Evolutionary conservation across 2,888 invertebrate genomes (phyloP).

Genomic region (Charanyca ferruginea): DNA sequence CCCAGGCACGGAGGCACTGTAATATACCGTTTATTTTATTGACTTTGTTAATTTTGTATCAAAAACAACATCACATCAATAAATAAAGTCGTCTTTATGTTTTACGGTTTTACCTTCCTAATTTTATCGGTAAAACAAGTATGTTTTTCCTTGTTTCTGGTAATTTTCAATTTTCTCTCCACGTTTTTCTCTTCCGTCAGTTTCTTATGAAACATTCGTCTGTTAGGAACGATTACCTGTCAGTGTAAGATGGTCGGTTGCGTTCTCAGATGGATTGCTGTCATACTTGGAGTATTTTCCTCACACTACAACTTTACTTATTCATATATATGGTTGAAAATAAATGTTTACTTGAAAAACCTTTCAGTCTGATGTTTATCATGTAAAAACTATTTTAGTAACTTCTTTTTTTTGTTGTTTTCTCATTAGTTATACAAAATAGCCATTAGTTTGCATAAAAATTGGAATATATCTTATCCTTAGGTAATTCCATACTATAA

Average conservation of each 20-base stretch:
- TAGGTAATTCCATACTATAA: too few relatives aligned
- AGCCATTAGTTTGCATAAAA: too few relatives aligned
- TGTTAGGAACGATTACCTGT: slow-evolving; percentile 65
- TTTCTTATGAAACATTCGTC: slow-evolving; percentile 18
- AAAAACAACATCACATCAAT: too few relatives aligned
- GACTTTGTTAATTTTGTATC: too few relatives aligned
- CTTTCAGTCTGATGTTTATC: too few relatives aligned
- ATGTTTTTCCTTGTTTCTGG: not conserved
- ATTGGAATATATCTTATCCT: too few relatives aligned
- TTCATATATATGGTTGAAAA: not conserved
- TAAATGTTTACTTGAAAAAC: slow-evolving; percentile 10
- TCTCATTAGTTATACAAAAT: too few relatives aligned
- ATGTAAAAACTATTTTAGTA: too few relatives aligned
- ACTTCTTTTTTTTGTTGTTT: too few relatives aligned
- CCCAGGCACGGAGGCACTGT: too few relatives aligned
- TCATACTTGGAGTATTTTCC: slow-evolving; percentile 43
- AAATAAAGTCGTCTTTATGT: not conserved
- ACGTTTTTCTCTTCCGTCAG: not conserved
- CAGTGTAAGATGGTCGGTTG: slow-evolving; percentile 50
- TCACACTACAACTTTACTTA: slow-evolving; percentile 28
- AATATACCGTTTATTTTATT: too few relatives aligned
- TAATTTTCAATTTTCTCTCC: slow-evolving; percentile 1
- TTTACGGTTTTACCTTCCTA: not conserved
- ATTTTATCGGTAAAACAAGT: too few relatives aligned
- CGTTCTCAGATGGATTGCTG: slow-evolving; percentile 66